These are phyloP conservation scores for Tretioscincus oriximinensis DNA, from an alignment of 2,113 vertebrate species.

Conservation along the genomic window DNA sequence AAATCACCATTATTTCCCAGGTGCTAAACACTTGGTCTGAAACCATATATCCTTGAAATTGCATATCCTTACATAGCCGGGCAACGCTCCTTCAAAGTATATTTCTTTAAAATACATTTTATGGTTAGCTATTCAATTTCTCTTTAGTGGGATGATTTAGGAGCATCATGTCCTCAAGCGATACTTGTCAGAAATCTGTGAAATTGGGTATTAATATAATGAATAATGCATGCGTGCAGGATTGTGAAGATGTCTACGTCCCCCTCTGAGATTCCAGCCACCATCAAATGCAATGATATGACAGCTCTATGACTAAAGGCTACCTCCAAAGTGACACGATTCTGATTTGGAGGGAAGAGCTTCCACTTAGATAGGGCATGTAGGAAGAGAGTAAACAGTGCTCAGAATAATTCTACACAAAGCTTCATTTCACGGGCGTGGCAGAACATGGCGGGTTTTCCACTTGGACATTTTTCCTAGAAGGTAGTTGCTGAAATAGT, in stretches of 20 bases:
- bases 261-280: constrained; percentile 12
- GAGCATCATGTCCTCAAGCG: constrained; percentile 16
- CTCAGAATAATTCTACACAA: no score
- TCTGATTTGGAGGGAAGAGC: not conserved
- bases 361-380: not conserved
- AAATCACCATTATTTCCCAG: constrained; percentile 3
- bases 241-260: not conserved
- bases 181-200: constrained; percentile 27
- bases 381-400: not conserved
- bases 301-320: constrained; percentile 13
- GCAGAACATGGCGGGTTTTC: no score
- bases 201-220: constrained; percentile 7
- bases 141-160: constrained; percentile 10
- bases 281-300: constrained; percentile 19
- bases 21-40: not conserved
- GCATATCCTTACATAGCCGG: not conserved
- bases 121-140: constrained; percentile 27
- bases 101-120: constrained; percentile 9
- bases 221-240: constrained; percentile 26
- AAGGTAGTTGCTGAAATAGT: no score
- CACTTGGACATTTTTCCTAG: no score
- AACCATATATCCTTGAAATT: constrained; percentile 28
- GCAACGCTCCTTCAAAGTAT: not conserved
- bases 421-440: no score
- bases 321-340: constrained; percentile 4